Base-by-base conservation (phyloP, 2,797 vertebrate species). In the Lithobates pipiens region DNA sequence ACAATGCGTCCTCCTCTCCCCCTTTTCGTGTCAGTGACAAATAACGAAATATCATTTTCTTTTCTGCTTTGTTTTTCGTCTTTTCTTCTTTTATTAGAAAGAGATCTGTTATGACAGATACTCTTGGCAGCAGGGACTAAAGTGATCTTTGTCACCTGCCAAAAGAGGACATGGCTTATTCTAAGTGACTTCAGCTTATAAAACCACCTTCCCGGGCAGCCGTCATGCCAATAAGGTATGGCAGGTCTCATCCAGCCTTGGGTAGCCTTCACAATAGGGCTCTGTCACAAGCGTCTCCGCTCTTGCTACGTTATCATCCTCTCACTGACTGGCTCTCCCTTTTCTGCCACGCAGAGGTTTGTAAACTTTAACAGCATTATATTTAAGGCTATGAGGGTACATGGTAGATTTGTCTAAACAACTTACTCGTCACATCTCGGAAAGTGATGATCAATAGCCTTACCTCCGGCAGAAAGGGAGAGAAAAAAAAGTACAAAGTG, bases 131-230 rank as follows among this genome's bases (percentile, higher is more conserved):
- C 88, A 82, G 86, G 7, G 91, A 89, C 82, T 89, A 89, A 77
- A 85, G n/a, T 81, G 86, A 36, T 74, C 89, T 90, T 89, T 82
- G 91, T 93, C 91, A 94, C 91, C 92, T 94, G 91, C 94, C 93
- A 93, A 76, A 82, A 83, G 92, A 91, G 89, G 93, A 93, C 93
- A 84, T 90, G 93, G 91, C 91, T 97, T 95, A 96, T 96, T 94
- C 92, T 94, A 95, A 94, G 92, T 96, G 95, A 96, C 94, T 94
- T 93, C 93, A 89, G 94, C 95, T 96, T 92, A 77, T 67, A 91
- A 90, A 93, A 95, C 95, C 94, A 96, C 95, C 95, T 96, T 96
- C 93, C 92, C 89, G 94, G 95, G 90, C 88, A 84, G 93, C 90
- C 94, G 91, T 97, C 96, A 96, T 3, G 72, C 88, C 93, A 81